Percentiles rank a stretch among this genome's conserved stretches.
These are phyloP conservation scores for Pemphredon lugubris DNA, from an alignment of 2,888 invertebrate species.

Conservation along the genomic window DNA sequence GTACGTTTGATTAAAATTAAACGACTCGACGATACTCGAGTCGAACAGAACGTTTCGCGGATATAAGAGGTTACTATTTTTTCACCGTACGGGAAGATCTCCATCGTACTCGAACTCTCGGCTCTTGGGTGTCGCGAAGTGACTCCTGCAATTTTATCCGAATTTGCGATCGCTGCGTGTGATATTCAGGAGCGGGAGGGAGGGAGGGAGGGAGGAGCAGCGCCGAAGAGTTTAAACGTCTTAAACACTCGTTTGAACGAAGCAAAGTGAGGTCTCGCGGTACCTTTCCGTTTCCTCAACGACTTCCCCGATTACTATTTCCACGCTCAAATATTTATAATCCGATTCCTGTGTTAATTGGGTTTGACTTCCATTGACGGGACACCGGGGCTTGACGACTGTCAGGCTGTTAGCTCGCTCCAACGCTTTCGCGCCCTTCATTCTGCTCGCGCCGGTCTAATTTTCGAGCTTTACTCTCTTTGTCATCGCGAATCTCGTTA, in stretches of 20 bases:
- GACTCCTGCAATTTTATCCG: too few relatives aligned
- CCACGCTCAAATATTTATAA: slow-evolving; percentile 15
- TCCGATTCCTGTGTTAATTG: slow-evolving; percentile 22
- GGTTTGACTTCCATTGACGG: slow-evolving; percentile 8
- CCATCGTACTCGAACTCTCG: too few relatives aligned
- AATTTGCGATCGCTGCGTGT: too few relatives aligned
- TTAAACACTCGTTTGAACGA: slow-evolving; percentile 1
- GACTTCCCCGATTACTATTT: background rate
- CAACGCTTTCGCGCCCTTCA: background rate
- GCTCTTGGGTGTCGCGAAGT: too few relatives aligned
- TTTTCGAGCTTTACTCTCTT: slow-evolving; percentile 21
- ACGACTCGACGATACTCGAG: background rate
- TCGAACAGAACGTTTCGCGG: too few relatives aligned
- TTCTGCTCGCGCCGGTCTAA: slow-evolving; percentile 5
- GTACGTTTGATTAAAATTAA: too few relatives aligned
- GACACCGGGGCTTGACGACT: background rate
- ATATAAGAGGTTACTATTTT: too few relatives aligned
- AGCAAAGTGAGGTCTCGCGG: background rate
- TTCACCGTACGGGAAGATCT: too few relatives aligned
- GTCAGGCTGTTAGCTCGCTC: background rate
- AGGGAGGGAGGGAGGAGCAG: background rate
- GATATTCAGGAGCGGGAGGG: too few relatives aligned
- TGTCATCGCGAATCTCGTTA: slow-evolving; percentile 28
- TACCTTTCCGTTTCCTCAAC: background rate
- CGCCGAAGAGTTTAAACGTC: background rate